phyloP scores from a whole-genome alignment of 2,888 invertebrate genomes.

The Conus canariensis region DNA sequence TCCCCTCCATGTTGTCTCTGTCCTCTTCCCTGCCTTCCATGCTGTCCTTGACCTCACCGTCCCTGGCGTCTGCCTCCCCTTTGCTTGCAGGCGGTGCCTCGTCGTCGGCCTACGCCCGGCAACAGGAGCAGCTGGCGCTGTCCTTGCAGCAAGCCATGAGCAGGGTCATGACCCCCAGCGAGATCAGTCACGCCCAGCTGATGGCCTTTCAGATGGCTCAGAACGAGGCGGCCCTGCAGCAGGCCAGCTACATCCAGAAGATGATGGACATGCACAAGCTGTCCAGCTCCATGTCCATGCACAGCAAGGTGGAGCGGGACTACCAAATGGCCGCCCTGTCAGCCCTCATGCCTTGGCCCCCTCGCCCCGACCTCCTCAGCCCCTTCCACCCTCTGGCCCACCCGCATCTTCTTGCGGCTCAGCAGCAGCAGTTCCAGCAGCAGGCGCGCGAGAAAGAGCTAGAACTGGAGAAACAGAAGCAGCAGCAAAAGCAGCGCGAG shows the following conservation, averaged over 20 bases:
- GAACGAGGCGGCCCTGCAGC: conserved; percentile 40
- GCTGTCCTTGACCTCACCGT: conserved; percentile 40
- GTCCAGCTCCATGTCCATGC: conserved; percentile 38
- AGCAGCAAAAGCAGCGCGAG: conserved; percentile 23
- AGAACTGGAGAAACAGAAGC: conserved; percentile 35
- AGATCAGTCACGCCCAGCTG: conserved; percentile 40
- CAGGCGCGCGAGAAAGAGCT: conserved; percentile 26
- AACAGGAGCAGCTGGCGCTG: conserved; percentile 39
- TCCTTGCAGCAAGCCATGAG: conserved; percentile 42
- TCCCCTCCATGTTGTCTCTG: neutral
- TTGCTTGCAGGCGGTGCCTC: neutral
- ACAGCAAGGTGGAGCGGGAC: conserved; percentile 37
- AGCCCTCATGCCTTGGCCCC: conserved; percentile 37
- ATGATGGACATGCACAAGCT: conserved; percentile 34
- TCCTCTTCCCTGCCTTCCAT: conserved; percentile 35
- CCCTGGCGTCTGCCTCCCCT: conserved; percentile 1
- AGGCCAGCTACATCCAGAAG: conserved; percentile 41
- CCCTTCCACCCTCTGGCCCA: conserved; percentile 41
- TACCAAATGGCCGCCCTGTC: conserved; percentile 42
- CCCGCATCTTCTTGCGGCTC: conserved; percentile 34
- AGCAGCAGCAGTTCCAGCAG: conserved; percentile 38
- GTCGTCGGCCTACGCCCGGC: conserved; percentile 30
- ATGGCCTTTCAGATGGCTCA: conserved; percentile 42
- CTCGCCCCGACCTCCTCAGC: conserved; percentile 36
- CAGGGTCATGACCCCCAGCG: conserved; percentile 30